Base-by-base conservation (phyloP, 2,113 vertebrate species). In the Laticauda colubrina region DNA sequence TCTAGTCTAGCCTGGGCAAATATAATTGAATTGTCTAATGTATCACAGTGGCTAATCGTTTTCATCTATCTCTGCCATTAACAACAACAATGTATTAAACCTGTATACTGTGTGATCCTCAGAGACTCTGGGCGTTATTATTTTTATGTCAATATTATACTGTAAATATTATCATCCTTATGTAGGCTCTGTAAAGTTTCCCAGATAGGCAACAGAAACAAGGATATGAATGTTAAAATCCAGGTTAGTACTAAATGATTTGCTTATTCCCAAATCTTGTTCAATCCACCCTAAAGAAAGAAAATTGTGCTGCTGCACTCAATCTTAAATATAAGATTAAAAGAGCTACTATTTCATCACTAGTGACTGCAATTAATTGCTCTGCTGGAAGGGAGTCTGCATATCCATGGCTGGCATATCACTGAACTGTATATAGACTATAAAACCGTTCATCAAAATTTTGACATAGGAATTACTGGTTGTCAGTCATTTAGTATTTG, bases 301-400 rank as follows among this genome's bases (percentile, higher is more conserved):
- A 48, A 95, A 94, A 96, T 93, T 90, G 90, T 87, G 90, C 20
- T 94, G 75, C 94, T 94, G 59, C 94, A 94, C 95, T 93, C n/a
- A 56, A 91, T 45, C 9, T 95, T 96, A 54, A 0, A 92, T 48
- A 97, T 95, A 96, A 96, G 94, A 96, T 95, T 97, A 94, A 94
- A 94, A 96, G 94, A 96, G 91, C 85, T 96, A 92, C 93, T 95
- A 10, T 97, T 91, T 94, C 92, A 94, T 95, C 92, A 94, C n/a
- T 57, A 95, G 69, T 89, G 85, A 92, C 90, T 97, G 89, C 92
- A 88, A 95, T 96, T 97, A 96, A 96, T 95, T 97, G 93, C 89
- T 95, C 94, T 96, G 90, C 93, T 95, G 57, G 89, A 94, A 96
- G 69, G 48, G 10, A 95, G 48, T 88, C 64, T 96, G 95, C 90